Evolutionary conservation across 1,140 invertebrate genomes (phyloP).

Genomic region (Lanistes nyassanus): DNA sequence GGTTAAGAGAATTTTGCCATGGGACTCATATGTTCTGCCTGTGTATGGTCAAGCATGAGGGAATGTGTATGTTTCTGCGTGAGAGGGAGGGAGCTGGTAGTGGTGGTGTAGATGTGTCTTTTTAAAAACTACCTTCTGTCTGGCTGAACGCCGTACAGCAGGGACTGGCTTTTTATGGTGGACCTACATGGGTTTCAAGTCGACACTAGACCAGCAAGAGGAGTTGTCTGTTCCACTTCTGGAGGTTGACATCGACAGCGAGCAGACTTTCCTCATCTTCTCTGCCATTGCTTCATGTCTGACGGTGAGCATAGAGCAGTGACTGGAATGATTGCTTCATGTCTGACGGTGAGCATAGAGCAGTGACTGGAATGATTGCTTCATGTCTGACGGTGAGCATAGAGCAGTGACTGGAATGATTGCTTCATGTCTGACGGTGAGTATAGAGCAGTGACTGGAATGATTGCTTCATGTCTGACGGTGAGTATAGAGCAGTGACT

Average conservation of each 20-base stretch:
- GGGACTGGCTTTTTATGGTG: slow-evolving; percentile 88
- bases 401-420: too few relatives aligned
- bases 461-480: not conserved
- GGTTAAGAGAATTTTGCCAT: too few relatives aligned
- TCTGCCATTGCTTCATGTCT: slow-evolving; percentile 88
- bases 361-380: too few relatives aligned
- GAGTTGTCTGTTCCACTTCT: slow-evolving; percentile 70
- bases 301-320: slow-evolving; percentile 81
- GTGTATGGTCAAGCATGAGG: too few relatives aligned
- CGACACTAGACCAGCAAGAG: slow-evolving; percentile 74
- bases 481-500: too few relatives aligned
- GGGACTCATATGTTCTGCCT: too few relatives aligned
- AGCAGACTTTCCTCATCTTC: slow-evolving; percentile 84
- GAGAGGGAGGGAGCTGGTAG: not conserved
- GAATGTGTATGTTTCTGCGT: not conserved
- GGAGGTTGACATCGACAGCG: slow-evolving; percentile 84
- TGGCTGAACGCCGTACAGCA: slow-evolving; percentile 60
- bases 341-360: too few relatives aligned
- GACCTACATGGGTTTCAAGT: slow-evolving; percentile 83
- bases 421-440: too few relatives aligned
- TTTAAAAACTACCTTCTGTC: not conserved
- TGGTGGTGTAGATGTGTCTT: not conserved
- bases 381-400: too few relatives aligned
- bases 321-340: too few relatives aligned
- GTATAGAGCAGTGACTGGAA: not conserved